Evolutionary conservation across 2,888 invertebrate species (phyloP).

Genomic region (Acanthosepion esculentum): DNA sequence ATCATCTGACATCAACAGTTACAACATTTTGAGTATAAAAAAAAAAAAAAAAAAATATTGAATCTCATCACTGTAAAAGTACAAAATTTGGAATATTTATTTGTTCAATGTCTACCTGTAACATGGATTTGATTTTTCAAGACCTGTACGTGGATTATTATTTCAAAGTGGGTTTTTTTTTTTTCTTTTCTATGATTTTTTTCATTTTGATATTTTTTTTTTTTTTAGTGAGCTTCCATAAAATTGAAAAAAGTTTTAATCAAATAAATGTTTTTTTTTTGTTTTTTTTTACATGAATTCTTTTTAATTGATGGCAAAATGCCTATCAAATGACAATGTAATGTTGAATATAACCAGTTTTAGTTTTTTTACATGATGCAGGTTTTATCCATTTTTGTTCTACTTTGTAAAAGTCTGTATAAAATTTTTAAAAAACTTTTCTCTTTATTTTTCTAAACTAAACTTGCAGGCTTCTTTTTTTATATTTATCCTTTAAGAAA

Average conservation of each 20-base stretch:
- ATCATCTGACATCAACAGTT: too few species aligned
- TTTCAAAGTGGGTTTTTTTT: background rate
- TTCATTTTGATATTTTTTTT: background rate
- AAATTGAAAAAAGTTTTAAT: background rate
- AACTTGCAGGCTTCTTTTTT: background rate
- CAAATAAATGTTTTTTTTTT: background rate
- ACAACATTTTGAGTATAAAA: background rate
- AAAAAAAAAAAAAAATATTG: background rate
- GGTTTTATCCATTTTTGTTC: background rate
- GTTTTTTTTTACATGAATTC: background rate
- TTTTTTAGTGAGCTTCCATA: background rate
- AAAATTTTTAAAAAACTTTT: background rate
- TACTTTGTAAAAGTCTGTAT: background rate
- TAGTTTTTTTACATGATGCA: background rate
- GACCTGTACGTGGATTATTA: background rate
- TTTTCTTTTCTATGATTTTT: too few species aligned
- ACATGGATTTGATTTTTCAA: slow-evolving; percentile 33
- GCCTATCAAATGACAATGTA: background rate
- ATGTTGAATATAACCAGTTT: background rate
- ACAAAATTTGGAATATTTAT: background rate
- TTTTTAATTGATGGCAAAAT: background rate
- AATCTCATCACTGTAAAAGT: background rate
- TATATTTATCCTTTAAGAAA: too few species aligned
- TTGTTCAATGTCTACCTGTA: background rate
- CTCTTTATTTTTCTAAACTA: background rate